A percentile compares a stretch with the other conserved stretches of the same genome.
phyloP scores from a whole-genome alignment of 2,888 invertebrate species.

The Nebria brevicollis region DNA sequence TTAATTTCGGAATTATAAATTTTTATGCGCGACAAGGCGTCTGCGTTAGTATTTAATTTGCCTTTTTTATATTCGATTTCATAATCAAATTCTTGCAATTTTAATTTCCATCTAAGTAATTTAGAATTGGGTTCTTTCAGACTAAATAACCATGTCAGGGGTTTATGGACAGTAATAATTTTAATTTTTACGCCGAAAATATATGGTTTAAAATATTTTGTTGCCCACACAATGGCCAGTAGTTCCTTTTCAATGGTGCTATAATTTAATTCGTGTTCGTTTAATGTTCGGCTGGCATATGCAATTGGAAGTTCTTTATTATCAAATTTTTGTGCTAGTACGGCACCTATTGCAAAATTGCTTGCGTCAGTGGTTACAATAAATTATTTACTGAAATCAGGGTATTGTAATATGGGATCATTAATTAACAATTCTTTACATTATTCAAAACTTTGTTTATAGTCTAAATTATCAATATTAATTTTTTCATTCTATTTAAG shows the following conservation, averaged over 20 bases:
- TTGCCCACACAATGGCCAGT: conserved; percentile 50
- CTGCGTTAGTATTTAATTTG: no score
- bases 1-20: no score
- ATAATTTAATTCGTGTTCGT: conserved; percentile 48
- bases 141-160: conserved; percentile 55
- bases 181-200: conserved; percentile 53
- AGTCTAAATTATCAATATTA: conserved; percentile 40
- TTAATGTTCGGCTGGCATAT: conserved; percentile 50
- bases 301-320: conserved; percentile 25
- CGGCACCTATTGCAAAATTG: conserved; percentile 52
- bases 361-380: conserved; percentile 54
- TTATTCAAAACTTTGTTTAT: conserved; percentile 41
- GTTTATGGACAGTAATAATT: conserved; percentile 58
- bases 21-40: no score
- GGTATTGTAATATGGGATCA: conserved; percentile 51
- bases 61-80: conserved; percentile 44
- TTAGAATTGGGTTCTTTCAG: conserved; percentile 58
- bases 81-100: conserved; percentile 53
- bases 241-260: conserved; percentile 51
- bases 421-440: conserved; percentile 48
- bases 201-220: conserved; percentile 51
- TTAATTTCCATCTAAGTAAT: conserved; percentile 56
- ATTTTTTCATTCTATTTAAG: conserved; percentile 49
- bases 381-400: conserved; percentile 54
- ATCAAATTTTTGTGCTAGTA: conserved; percentile 51